phyloP scores from a whole-genome alignment of 2,888 invertebrate genomes.

The Lochmaea capreae region DNA sequence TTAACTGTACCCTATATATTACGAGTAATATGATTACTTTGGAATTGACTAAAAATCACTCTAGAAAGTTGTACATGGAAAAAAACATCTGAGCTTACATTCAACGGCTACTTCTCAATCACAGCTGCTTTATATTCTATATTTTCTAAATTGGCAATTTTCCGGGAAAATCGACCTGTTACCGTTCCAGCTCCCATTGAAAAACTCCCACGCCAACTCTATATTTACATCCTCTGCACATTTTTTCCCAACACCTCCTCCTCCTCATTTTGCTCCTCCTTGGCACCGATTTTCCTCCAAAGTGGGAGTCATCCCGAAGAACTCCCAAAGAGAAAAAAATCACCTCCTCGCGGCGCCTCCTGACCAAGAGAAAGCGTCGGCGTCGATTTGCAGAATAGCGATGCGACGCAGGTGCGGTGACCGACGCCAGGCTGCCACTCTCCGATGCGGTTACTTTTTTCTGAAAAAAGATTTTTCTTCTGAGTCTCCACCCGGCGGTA shows the following conservation, averaged over 20 bases:
- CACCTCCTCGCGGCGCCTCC: constrained; percentile 21
- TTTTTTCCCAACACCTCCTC: constrained; percentile 22
- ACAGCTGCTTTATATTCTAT: background rate
- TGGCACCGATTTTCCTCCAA: constrained; percentile 22
- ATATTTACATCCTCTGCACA: constrained; percentile 10
- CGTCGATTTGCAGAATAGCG: constrained; percentile 27
- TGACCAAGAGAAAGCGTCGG: constrained; percentile 32
- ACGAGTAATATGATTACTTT: too few species aligned
- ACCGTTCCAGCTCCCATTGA: constrained; percentile 8
- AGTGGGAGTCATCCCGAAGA: constrained; percentile 34
- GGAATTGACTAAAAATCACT: too few species aligned
- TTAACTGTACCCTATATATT: too few species aligned
- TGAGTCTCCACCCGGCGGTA: constrained; percentile 66
- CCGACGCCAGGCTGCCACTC: constrained; percentile 62
- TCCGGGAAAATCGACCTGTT: constrained; percentile 4
- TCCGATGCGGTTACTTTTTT: constrained; percentile 66
- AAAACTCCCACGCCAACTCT: constrained; percentile 13
- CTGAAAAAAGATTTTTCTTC: constrained; percentile 67
- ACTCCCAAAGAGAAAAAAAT: constrained; percentile 28
- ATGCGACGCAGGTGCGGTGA: constrained; percentile 64
- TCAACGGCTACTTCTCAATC: background rate
- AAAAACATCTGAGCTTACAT: too few species aligned
- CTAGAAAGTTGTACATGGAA: too few species aligned
- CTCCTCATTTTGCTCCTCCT: constrained; percentile 16
- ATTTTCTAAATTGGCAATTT: background rate